These are phyloP conservation scores for Eulacestoma nigropectus DNA, from an alignment of 2,113 vertebrate species.

Conservation along the genomic window DNA sequence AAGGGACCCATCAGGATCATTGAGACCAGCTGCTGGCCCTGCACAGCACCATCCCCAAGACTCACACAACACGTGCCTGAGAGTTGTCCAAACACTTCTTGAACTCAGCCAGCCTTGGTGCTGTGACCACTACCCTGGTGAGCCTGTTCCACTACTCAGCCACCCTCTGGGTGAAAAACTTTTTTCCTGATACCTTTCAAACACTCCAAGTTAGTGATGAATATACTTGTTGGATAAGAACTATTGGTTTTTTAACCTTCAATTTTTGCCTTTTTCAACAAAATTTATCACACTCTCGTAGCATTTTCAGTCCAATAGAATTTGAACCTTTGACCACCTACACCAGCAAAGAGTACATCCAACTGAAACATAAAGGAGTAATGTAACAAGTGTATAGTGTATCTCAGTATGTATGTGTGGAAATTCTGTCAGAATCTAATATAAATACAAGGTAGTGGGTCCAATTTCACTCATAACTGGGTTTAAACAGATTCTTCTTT, in stretches of 20 bases:
- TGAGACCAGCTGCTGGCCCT: accelerated
- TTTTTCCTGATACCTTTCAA: not conserved
- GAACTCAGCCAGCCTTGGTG: not conserved
- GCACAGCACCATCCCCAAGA: not conserved
- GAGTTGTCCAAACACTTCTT: not conserved
- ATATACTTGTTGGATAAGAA: not conserved
- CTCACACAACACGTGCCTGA: not conserved
- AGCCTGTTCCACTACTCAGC: not conserved
- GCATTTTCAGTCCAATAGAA: not conserved
- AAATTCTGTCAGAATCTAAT: not conserved
- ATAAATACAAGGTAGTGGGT: not conserved
- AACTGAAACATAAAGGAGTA: not conserved
- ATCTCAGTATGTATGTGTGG: not conserved
- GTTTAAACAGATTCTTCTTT: not conserved
- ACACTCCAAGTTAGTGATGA: not conserved
- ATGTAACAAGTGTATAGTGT: not conserved
- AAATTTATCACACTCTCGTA: not conserved
- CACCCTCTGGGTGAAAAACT: not conserved
- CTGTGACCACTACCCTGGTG: not conserved
- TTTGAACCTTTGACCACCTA: not conserved
- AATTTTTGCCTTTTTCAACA: not conserved
- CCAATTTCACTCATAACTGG: not conserved
- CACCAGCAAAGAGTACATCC: not conserved
- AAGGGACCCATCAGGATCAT: not conserved
- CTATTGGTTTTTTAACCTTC: not conserved